Evolutionary conservation across 2,113 vertebrate species (phyloP), one percentile per base, ranked within the genome.

Genomic region (Cinclus cinclus): DNA sequence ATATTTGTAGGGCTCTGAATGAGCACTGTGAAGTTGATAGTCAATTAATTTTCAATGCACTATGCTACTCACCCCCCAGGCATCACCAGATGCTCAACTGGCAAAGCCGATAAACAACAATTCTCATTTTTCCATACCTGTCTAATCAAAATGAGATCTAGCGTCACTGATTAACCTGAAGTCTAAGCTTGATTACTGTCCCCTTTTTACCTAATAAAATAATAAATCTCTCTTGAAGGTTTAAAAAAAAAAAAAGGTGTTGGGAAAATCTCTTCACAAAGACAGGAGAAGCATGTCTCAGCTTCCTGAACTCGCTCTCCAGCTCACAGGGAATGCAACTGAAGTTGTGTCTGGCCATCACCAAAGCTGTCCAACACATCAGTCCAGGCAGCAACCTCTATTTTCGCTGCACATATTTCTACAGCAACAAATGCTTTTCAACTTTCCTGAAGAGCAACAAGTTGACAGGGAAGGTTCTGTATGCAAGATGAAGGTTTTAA

Each of bases 21-120:
- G 60, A 95, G 69, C 86, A 59, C 78, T 15, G 39, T 41, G 87
- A 94, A 76, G 50, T 30, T 91, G 91, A 89, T 31, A 90, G 83
- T 50, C 76, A 86, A 92, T 78, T 95, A 67, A 87, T 97, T 94
- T 91, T 86, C 91, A 84, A n/a, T n/a, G 73, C 49, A 31, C n/a
- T 67, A 9, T 21, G 81, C 80, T 37, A 46, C 67, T 93, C 63
- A 83, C 8, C 35, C 92, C 80, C 41, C 17, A 60, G 86, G 73
- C 94, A 94, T 78, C 73, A 80, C 67, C 90, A 92, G 87, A 91
- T 94, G 95, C 87, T 89, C 63, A 77, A 23, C 55, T 77, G 88
- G 88, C 87, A 89, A 63, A 80, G 55, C 59, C 56, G 75, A 58
- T 62, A 65, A 65, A 83, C 71, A 91, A 53, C 39, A 67, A n/a